Conservation (phyloP, 2,113 vertebrate genomes). For the Hemichromis elongatus region DNA sequence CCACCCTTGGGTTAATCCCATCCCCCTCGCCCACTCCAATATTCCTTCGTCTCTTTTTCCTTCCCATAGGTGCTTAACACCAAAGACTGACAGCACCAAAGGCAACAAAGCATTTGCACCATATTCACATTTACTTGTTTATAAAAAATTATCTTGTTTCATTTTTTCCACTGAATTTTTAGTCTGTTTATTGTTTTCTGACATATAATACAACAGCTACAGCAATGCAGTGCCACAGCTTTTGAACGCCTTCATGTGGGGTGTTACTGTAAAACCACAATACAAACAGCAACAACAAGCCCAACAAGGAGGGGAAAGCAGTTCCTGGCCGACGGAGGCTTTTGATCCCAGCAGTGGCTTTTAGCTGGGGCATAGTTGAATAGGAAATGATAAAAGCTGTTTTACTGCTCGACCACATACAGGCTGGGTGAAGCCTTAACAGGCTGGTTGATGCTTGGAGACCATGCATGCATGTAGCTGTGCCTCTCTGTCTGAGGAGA, state of each 20-base stretch:
- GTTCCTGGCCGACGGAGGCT: constrained; percentile 10
- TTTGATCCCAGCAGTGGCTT: constrained; percentile 65
- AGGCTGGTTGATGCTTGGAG: constrained; percentile 24
- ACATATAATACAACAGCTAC: neutral
- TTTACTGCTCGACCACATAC: constrained; percentile 62
- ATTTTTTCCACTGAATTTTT: neutral
- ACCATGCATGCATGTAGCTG: constrained; percentile 17
- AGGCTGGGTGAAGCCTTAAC: constrained; percentile 36
- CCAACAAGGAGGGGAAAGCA: constrained; percentile 8
- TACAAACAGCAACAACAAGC: constrained; percentile 21
- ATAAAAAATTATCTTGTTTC: neutral
- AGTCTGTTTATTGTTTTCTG: neutral
- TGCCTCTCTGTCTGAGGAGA: constrained; percentile 11
- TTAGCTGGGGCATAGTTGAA: constrained; percentile 56
- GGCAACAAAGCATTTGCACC: constrained; percentile 8
- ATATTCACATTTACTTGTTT: neutral
- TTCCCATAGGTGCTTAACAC: constrained; percentile 34
- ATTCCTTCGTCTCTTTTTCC: neutral
- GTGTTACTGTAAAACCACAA: constrained; percentile 12
- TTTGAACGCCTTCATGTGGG: neutral
- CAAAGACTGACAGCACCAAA: constrained; percentile 37
- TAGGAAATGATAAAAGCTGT: constrained; percentile 67
- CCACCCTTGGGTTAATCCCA: constrained; percentile 29
- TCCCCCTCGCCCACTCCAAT: neutral
- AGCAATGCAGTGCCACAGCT: neutral